Conservation (phyloP, 37 sponge, comb jelly and placozoan species). For the Axinella damicornis region DNA sequence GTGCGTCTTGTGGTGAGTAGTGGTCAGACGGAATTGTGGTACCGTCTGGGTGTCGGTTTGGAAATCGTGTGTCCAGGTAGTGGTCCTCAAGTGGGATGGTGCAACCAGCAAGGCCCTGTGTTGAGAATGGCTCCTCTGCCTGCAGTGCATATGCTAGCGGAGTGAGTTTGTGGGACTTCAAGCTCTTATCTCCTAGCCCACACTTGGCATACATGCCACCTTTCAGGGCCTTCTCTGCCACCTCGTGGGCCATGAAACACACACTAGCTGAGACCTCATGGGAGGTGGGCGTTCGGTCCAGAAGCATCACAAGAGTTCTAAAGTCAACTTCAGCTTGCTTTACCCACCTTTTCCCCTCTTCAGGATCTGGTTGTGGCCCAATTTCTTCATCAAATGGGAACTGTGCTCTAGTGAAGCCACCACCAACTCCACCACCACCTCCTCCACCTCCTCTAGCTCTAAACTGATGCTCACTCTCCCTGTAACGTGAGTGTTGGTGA, state of each 20-base stretch:
- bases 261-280: background rate
- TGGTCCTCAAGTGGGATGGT: constrained; percentile 14
- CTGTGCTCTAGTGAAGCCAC: too few species aligned
- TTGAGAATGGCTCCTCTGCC: background rate
- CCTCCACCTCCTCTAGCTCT: too few species aligned
- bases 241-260: constrained; percentile 59
- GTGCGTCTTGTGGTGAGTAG: background rate
- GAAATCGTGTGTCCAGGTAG: constrained; percentile 39
- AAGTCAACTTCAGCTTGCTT: constrained; percentile 49
- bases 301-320: background rate
- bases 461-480: background rate
- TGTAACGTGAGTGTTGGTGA: background rate
- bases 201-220: constrained; percentile 32
- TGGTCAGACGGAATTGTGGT: background rate
- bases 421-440: too few species aligned
- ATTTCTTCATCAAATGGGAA: too few species aligned
- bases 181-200: constrained; percentile 41
- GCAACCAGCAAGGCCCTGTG: background rate
- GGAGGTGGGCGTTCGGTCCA: too few species aligned
- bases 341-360: constrained; percentile 54
- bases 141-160: constrained; percentile 23
- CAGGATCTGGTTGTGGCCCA: constrained; percentile 7
- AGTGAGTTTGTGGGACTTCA: constrained; percentile 14
- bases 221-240: constrained; percentile 65
- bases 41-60: constrained; percentile 4